A percentile compares a stretch with the other conserved stretches of the same genome.
Conservation (phyloP, 2,113 vertebrate species). For the Danionella cerebrum region DNA sequence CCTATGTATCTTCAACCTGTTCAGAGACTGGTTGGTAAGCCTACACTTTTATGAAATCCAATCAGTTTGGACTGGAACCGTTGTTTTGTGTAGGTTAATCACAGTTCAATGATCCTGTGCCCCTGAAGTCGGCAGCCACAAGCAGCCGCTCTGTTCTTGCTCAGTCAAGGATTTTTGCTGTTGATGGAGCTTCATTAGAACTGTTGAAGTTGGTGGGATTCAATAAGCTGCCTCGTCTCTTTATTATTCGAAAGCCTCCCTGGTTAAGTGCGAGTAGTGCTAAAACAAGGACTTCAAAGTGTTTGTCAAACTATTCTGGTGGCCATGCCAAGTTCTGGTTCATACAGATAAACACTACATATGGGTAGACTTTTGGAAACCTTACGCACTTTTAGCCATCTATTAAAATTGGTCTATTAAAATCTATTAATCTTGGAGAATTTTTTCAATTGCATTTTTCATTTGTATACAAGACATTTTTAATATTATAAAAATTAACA, state of each 20-base stretch:
- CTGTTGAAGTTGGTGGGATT: slow-evolving; percentile 58
- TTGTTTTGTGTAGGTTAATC: slow-evolving; percentile 25
- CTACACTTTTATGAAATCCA: slow-evolving; percentile 19
- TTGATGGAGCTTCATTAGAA: slow-evolving; percentile 56
- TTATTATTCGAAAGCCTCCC: background rate
- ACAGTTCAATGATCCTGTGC: slow-evolving; percentile 8
- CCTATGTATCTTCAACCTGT: slow-evolving; percentile 11
- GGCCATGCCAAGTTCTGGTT: background rate
- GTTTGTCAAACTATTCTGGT: background rate
- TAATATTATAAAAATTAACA: too few relatives aligned
- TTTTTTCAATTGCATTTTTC: too few relatives aligned
- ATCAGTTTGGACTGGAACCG: slow-evolving; percentile 19
- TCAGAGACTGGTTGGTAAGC: background rate
- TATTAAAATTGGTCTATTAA: too few relatives aligned
- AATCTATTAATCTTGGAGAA: too few relatives aligned
- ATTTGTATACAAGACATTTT: too few relatives aligned
- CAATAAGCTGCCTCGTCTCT: slow-evolving; percentile 38
- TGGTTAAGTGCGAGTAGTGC: background rate
- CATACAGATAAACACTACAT: background rate
- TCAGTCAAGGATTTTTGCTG: slow-evolving; percentile 51
- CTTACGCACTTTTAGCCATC: too few relatives aligned
- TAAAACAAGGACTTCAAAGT: slow-evolving; percentile 11
- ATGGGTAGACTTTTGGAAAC: too few relatives aligned
- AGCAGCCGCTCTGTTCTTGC: slow-evolving; percentile 50
- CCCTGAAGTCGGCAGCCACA: slow-evolving; percentile 37